phyloP scores from a whole-genome alignment of 2,888 invertebrate species.

The Sinotaia quadrata region DNA sequence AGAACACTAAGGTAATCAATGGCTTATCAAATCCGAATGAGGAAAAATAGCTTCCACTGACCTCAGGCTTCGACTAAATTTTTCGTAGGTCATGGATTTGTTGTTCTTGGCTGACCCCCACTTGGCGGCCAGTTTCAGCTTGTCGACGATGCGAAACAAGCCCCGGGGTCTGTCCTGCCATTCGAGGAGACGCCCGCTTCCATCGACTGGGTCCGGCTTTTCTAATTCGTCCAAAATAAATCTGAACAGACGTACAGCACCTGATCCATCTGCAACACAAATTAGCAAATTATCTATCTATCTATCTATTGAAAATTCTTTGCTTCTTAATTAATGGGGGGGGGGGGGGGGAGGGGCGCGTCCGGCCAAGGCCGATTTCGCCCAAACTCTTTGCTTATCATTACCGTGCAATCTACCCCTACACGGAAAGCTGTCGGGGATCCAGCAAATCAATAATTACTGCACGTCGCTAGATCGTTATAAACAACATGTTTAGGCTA shows the following conservation, averaged over 20 bases:
- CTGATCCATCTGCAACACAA: neutral
- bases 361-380: no score
- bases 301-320: no score
- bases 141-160: constrained; percentile 11
- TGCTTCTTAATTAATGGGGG: no score
- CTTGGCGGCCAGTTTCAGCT: neutral
- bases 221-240: constrained; percentile 17
- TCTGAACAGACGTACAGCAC: neutral
- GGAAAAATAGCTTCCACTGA: neutral
- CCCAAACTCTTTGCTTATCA: no score
- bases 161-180: constrained; percentile 8
- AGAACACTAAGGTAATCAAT: neutral
- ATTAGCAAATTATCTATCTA: no score
- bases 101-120: constrained; percentile 25
- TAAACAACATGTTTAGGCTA: no score
- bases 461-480: no score
- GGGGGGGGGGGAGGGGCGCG: no score
- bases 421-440: no score
- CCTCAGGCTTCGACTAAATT: constrained; percentile 25
- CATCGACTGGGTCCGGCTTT: neutral
- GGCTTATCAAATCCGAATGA: neutral
- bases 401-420: no score
- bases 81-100: constrained; percentile 17
- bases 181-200: neutral
- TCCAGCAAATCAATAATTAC: no score